Percentiles rank a stretch among this genome's conserved stretches.
Evolutionary conservation across 2,797 vertebrate species (phyloP).

Genomic region (Acanthiza pusilla): DNA sequence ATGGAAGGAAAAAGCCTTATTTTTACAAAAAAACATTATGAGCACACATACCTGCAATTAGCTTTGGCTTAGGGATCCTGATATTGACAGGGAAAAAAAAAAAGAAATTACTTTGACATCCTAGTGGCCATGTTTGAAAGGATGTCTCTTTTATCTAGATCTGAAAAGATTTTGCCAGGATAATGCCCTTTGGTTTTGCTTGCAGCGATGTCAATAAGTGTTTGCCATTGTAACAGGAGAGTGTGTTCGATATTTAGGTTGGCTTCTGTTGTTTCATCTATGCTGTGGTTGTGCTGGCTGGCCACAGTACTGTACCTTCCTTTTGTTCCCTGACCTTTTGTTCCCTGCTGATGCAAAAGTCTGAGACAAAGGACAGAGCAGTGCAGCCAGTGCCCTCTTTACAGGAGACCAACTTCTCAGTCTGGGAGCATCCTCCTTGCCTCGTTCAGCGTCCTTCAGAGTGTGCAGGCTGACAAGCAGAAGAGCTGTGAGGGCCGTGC

Average conservation of each 20-base stretch:
- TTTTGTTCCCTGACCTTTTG: not conserved
- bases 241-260: not conserved
- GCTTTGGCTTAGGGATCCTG: not conserved
- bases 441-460: not conserved
- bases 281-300: not conserved
- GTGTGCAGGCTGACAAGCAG: not conserved
- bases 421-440: not conserved
- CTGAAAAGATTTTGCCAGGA: not conserved
- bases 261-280: not conserved
- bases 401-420: not conserved
- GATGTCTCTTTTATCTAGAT: not conserved
- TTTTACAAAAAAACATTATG: not conserved
- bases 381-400: not conserved
- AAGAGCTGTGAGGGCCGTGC: accelerated
- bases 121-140: not conserved
- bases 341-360: not conserved
- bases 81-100: not conserved
- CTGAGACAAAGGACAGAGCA: not conserved
- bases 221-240: not conserved
- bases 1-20: not conserved
- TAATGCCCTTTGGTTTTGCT: not conserved
- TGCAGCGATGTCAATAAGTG: not conserved
- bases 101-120: not conserved
- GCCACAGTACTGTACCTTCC: not conserved
- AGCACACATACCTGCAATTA: not conserved